Percentiles rank a stretch among this genome's conserved stretches.
phyloP scores from a whole-genome alignment of 2,797 vertebrate species.

The Cynopterus sphinx region DNA sequence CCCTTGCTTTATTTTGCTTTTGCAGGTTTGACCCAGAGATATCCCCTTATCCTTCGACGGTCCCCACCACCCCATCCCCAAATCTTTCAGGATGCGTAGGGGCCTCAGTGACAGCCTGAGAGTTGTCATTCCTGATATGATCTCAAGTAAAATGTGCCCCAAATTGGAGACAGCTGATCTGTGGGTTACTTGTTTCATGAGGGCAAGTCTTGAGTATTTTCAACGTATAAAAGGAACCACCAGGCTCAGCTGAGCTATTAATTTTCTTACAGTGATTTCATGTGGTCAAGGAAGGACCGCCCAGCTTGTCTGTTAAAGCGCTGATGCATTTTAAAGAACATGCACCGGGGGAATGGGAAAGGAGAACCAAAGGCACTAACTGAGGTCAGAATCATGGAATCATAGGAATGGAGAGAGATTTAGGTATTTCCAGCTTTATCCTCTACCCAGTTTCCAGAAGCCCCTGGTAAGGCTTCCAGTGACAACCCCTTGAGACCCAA shows the following conservation, averaged over 20 bases:
- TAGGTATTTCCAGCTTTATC: neutral
- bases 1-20: neutral
- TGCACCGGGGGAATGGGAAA: too few species aligned
- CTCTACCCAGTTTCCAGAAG: neutral
- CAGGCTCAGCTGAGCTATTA: neutral
- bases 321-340: neutral
- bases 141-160: neutral
- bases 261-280: constrained; percentile 28
- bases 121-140: neutral
- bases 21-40: neutral
- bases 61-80: neutral
- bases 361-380: neutral
- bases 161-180: neutral
- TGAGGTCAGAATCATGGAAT: neutral
- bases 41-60: neutral
- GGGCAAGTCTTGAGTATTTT: neutral
- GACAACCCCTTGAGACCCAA: too few species aligned
- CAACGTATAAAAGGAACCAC: neutral
- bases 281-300: neutral
- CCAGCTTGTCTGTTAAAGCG: neutral
- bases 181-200: neutral
- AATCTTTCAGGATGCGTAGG: neutral
- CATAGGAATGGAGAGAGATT: neutral
- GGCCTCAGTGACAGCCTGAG: neutral
- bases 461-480: neutral